A percentile compares a stretch with the other conserved stretches of the same genome.
Evolutionary conservation across 2,797 vertebrate genomes (phyloP).

Genomic region (Muscicapa striata): DNA sequence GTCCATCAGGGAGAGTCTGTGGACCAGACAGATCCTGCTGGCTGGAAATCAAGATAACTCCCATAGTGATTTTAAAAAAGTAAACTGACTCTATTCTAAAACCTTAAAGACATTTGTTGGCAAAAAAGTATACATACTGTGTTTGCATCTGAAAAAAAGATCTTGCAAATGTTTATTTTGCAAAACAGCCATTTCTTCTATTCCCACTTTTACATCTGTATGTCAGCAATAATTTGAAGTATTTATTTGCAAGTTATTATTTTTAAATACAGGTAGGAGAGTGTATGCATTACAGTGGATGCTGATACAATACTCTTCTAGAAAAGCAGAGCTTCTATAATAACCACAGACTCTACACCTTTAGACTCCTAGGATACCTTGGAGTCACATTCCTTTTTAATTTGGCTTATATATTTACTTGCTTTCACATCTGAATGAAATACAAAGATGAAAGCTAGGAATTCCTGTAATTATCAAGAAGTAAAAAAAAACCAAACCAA

Average conservation of each 20-base stretch:
- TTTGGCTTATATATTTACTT: not conserved
- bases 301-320: not conserved
- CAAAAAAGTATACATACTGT: not conserved
- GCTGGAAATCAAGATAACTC: slow-evolving; percentile 43
- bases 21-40: slow-evolving; percentile 8
- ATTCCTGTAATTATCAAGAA: not conserved
- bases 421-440: not conserved
- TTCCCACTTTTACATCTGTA: not conserved
- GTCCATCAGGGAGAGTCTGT: slow-evolving; percentile 26
- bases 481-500: not conserved
- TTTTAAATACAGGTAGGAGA: not conserved
- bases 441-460: not conserved
- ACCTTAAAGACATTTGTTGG: slow-evolving; percentile 16
- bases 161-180: not conserved
- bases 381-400: not conserved
- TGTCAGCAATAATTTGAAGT: not conserved
- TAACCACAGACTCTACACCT: not conserved
- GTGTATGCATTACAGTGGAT: not conserved
- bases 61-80: not conserved
- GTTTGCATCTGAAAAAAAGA: not conserved
- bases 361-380: not conserved
- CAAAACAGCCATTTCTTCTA: slow-evolving; percentile 12
- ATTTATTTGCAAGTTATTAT: not conserved
- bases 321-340: not conserved
- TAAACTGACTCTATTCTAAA: not conserved